Percentiles rank a stretch among this genome's conserved stretches.
Evolutionary conservation across 2,113 vertebrate species (phyloP).

Genomic region (Gallinago paraguaiae): DNA sequence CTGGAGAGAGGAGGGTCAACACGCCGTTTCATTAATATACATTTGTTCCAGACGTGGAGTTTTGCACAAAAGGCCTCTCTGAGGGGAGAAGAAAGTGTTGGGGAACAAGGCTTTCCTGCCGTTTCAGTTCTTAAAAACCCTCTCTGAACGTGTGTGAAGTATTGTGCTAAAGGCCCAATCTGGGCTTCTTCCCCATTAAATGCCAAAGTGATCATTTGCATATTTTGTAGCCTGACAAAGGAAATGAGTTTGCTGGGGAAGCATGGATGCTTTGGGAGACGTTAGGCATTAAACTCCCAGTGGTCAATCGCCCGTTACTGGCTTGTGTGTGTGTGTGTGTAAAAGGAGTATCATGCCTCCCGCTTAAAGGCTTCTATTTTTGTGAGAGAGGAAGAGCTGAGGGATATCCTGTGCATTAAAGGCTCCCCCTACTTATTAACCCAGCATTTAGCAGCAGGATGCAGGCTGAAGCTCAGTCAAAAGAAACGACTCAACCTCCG

Average conservation of each 20-base stretch:
- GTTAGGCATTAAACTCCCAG: conserved; percentile 69
- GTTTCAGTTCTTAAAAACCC: conserved; percentile 43
- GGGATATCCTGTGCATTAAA: conserved; percentile 83
- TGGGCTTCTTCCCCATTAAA: conserved; percentile 66
- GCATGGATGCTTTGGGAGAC: conserved; percentile 74
- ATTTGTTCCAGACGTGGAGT: conserved; percentile 58
- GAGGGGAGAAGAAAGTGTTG: conserved; percentile 46
- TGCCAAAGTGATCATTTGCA: conserved; percentile 75
- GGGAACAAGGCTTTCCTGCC: conserved; percentile 58
- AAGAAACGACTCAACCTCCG: conserved; percentile 83
- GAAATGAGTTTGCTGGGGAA: conserved; percentile 74
- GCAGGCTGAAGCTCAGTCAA: conserved; percentile 82
- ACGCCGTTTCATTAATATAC: conserved; percentile 55
- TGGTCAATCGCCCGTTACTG: conserved; percentile 60
- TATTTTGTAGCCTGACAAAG: conserved; percentile 78
- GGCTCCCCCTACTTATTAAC: conserved; percentile 84
- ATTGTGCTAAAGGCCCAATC: conserved; percentile 58
- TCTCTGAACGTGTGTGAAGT: conserved; percentile 45
- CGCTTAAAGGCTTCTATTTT: conserved; percentile 66
- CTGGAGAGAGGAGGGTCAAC: conserved; percentile 36
- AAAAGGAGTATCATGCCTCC: conserved; percentile 49
- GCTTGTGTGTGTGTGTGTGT: neutral
- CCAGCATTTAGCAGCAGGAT: conserved; percentile 86
- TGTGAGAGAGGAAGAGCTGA: conserved; percentile 77
- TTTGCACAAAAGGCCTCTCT: conserved; percentile 67